Percentiles rank a stretch among this genome's conserved stretches.
These are phyloP conservation scores for Halictus quadricinctus DNA, from an alignment of 2,888 invertebrate species.

Conservation along the genomic window DNA sequence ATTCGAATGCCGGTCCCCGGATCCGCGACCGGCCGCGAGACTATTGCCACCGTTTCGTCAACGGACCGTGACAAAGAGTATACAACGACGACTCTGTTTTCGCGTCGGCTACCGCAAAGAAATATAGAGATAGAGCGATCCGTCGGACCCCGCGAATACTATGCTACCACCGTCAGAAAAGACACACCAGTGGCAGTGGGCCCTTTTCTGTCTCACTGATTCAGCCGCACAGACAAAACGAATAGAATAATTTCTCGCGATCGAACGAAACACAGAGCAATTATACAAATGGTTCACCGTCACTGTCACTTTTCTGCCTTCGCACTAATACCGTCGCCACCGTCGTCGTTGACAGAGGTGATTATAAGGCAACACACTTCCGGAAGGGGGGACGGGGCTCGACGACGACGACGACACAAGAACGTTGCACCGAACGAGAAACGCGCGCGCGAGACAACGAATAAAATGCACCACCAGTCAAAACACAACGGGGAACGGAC, in stretches of 20 bases:
- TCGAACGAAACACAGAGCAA: constrained; percentile 39
- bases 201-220: constrained; percentile 40
- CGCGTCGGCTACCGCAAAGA: background rate
- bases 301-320: constrained; percentile 50
- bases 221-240: constrained; percentile 34
- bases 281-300: constrained; percentile 50
- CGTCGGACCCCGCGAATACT: background rate
- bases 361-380: constrained; percentile 45
- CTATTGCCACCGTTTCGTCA: background rate
- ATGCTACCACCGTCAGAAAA: constrained; percentile 20
- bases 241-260: constrained; percentile 1
- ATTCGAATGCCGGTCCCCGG: constrained; percentile 38
- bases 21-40: constrained; percentile 9
- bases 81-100: background rate
- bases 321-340: constrained; percentile 44
- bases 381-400: background rate
- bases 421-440: constrained; percentile 50
- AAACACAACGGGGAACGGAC: constrained; percentile 37
- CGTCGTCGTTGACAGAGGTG: constrained; percentile 44
- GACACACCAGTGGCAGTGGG: background rate
- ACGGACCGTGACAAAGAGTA: background rate
- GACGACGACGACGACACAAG: constrained; percentile 20
- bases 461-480: constrained; percentile 59
- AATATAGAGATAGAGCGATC: background rate
- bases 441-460: constrained; percentile 17